Evolutionary conservation across 1,140 invertebrate genomes (phyloP).

Genomic region (Drosophila mayri): DNA sequence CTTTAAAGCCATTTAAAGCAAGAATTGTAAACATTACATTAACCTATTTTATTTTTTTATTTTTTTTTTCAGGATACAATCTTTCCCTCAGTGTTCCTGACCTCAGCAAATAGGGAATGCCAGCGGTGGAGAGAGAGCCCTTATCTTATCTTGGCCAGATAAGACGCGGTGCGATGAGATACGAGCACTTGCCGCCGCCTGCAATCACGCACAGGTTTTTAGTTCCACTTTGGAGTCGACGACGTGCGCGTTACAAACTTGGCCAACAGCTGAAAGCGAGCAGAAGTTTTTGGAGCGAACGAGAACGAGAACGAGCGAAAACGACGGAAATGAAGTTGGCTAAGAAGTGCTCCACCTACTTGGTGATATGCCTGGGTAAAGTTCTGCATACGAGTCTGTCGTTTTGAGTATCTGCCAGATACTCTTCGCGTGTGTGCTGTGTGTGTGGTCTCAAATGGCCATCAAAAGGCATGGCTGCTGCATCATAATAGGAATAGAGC

Average conservation of each 20-base stretch:
- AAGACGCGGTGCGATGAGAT: constrained; percentile 58
- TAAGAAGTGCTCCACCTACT: constrained; percentile 78
- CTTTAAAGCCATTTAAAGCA: too few relatives aligned
- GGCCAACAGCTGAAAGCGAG: constrained; percentile 42
- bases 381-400: constrained; percentile 38
- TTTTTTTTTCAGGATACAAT: neutral
- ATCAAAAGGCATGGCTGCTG: constrained; percentile 18
- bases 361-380: constrained; percentile 83
- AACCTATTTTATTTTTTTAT: neutral
- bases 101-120: constrained; percentile 8
- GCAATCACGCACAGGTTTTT: constrained; percentile 60
- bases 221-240: constrained; percentile 69
- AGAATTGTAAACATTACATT: too few relatives aligned
- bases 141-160: constrained; percentile 47
- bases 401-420: constrained; percentile 25
- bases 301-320: constrained; percentile 39
- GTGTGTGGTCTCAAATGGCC: neutral
- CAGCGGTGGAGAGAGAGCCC: constrained; percentile 6
- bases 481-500: constrained; percentile 9
- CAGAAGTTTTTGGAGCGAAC: constrained; percentile 40
- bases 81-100: constrained; percentile 18
- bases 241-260: constrained; percentile 63
- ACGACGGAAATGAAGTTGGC: constrained; percentile 73
- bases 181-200: constrained; percentile 53
- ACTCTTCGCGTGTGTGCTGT: constrained; percentile 8